A percentile compares a stretch with the other conserved stretches of the same genome.
Evolutionary conservation across 92 coral and sea anemone species (phyloP).

Genomic region (Porites cylindrica): DNA sequence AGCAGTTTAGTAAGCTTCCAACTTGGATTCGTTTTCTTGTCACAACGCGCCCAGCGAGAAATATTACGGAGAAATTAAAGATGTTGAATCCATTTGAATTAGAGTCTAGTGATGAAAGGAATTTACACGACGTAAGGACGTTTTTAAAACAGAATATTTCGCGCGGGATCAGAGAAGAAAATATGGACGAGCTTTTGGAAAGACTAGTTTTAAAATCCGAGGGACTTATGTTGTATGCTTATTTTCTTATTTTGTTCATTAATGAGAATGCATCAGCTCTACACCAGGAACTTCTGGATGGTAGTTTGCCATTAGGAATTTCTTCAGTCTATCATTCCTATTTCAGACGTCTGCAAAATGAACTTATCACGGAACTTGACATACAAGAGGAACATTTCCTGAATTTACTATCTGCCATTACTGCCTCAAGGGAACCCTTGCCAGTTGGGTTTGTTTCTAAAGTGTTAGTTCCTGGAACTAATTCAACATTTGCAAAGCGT

Average conservation of each 20-base stretch:
- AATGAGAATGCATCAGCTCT: not conserved
- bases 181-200: not conserved
- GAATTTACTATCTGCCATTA: not conserved
- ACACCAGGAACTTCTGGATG: not conserved
- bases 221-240: slow-evolving; percentile 36
- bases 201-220: slow-evolving; percentile 54
- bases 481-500: not conserved
- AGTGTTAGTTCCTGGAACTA: not conserved
- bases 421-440: not conserved
- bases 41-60: no score
- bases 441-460: slow-evolving; percentile 25
- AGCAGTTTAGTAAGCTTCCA: no score
- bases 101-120: no score
- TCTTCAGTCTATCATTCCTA: no score
- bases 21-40: slow-evolving; percentile 56
- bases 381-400: slow-evolving; percentile 15
- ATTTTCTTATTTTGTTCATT: not conserved
- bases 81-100: not conserved
- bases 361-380: slow-evolving; percentile 7
- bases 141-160: slow-evolving; percentile 28
- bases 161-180: not conserved
- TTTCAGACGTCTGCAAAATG: slow-evolving; percentile 6
- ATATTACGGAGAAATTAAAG: not conserved
- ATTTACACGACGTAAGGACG: not conserved
- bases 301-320: not conserved